Evolutionary conservation across 2,797 vertebrate species (phyloP), one percentile per base, ranked within the genome.

Genomic region (Anniella stebbinsi): DNA sequence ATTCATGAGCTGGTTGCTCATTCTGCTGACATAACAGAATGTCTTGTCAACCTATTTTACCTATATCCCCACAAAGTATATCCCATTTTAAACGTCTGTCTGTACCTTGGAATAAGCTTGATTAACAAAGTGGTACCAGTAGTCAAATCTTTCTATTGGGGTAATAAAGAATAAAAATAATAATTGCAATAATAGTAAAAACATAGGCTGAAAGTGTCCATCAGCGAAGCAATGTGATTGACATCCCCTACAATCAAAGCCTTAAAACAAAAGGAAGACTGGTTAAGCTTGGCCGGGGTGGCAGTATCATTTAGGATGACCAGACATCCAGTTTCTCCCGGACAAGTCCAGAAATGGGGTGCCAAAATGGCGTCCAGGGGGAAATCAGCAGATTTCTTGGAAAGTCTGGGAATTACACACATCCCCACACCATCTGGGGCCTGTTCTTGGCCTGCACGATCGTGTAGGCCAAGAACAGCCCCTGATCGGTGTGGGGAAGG

Each of bases 1-100:
- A 76, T 77, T 89, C 89, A 60, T 91, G 83, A 89, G 66, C 51
- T 86, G 70, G 41, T 85, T 51, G 36, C 25, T 69, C 80, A 67
- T 38, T 83, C 48, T 88, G 83, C 69, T 85, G 38, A 70, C 30
- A 45, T 85, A 81, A 88, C 45, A 8, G 51, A 91, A 66, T 67
- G 63, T 80, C 75, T n/a, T n/a, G n/a, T n/a, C 66, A 70, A 75
- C 57, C 84, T 81, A 17, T 57, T 80, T 86, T 76, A 60, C 23
- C 81, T 86, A 63, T 78, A 78, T 57, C 45, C 60, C 70, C 51
- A 41, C 57, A 75, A 38, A 36, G 18, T 67, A 51, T 48, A 60
- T 36, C 78, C 69, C 84, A 63, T 84, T 86, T n/a, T 41, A 70
- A 70, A 70, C 69, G 70, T 1, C n/a, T 88, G 23, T 83, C 36